Percentiles rank a stretch among this genome's conserved stretches.
These are phyloP conservation scores for Todus mexicanus DNA, from an alignment of 2,797 vertebrate genomes.

Conservation along the genomic window DNA sequence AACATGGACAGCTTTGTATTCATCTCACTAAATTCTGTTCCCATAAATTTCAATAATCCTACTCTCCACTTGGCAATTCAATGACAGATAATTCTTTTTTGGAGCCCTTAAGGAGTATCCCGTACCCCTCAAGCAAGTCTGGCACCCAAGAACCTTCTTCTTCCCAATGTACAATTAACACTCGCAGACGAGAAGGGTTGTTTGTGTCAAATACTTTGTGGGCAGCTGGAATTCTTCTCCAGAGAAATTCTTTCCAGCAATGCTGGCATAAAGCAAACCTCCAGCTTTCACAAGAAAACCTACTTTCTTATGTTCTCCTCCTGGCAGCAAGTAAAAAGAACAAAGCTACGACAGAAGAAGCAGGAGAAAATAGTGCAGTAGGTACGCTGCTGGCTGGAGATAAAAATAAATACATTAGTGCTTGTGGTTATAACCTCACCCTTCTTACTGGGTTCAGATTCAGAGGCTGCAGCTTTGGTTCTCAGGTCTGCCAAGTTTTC, in stretches of 20 bases:
- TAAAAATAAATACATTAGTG: not conserved
- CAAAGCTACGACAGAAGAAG: not conserved
- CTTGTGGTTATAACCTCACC: not conserved
- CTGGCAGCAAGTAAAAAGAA: not conserved
- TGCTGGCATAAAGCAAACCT: constrained; percentile 1
- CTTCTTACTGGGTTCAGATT: not conserved
- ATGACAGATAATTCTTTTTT: not conserved
- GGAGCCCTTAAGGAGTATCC: not conserved
- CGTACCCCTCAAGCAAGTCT: not conserved
- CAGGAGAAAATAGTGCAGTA: not conserved
- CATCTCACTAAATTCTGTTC: not conserved
- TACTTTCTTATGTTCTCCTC: not conserved
- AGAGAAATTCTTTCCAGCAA: not conserved
- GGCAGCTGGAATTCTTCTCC: not conserved
- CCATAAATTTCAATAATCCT: constrained; percentile 13
- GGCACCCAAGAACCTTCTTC: not conserved
- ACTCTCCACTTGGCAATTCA: not conserved
- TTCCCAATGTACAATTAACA: not conserved
- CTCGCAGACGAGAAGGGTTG: not conserved
- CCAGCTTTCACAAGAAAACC: not conserved
- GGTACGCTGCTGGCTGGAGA: not conserved
- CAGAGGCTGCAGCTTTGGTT: not conserved
- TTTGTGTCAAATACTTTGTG: constrained; percentile 7
- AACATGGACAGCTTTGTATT: not conserved
- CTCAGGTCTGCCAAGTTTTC: not conserved